phyloP scores from a whole-genome alignment of 1,140 invertebrate genomes.

The Spodoptera litura region DNA sequence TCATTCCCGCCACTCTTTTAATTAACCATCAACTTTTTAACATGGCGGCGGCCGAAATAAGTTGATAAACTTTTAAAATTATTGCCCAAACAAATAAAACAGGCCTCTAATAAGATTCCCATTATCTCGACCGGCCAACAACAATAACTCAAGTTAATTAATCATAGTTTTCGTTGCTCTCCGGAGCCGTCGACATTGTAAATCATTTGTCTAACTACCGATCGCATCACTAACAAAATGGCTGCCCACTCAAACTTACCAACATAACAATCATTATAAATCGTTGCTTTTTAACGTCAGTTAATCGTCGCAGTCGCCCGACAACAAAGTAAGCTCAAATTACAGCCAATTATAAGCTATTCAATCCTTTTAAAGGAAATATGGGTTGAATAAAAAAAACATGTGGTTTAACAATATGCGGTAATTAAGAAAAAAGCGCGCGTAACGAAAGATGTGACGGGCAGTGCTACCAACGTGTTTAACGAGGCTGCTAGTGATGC shows the following conservation, averaged over 20 bases:
- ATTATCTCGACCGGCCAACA: conserved; percentile 22
- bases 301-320: conserved; percentile 72
- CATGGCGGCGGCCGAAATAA: not conserved
- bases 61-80: conserved; percentile 20
- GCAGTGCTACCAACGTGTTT: conserved; percentile 71
- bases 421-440: conserved; percentile 81
- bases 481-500: conserved; percentile 69
- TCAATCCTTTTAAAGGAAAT: conserved; percentile 79
- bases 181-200: conserved; percentile 66
- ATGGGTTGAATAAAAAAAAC: conserved; percentile 65
- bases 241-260: conserved; percentile 61
- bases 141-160: conserved; percentile 62
- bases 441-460: conserved; percentile 79
- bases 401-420: conserved; percentile 73
- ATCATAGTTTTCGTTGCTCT: conserved; percentile 68
- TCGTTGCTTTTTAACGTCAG: conserved; percentile 73
- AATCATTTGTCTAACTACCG: conserved; percentile 77
- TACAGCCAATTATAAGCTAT: conserved; percentile 85
- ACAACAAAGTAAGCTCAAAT: conserved; percentile 81
- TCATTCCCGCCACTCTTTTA: conserved; percentile 11
- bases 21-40: conserved; percentile 13
- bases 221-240: conserved; percentile 73
- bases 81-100: conserved; percentile 33
- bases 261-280: conserved; percentile 73
- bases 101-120: conserved; percentile 26